Base-by-base conservation (phyloP, 2,888 invertebrate genomes). In the Ptychoptera albimana region DNA sequence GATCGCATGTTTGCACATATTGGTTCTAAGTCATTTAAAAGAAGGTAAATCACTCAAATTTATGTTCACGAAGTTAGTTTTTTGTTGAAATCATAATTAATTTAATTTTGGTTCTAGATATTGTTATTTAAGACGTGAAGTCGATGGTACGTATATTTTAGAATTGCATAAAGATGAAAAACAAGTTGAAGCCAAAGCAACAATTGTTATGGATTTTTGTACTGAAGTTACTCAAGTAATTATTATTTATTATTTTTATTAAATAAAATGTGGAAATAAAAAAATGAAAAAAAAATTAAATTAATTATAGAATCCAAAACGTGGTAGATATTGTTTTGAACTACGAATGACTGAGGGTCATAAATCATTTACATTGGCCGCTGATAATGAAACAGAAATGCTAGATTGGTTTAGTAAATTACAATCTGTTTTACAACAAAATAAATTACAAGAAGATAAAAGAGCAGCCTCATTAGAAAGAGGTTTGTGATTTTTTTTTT, bases 111-210 rank as follows among this genome's bases (percentile, higher is more conserved):
- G 37, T 48, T 49, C 36, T 34, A 70, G 75, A 48, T 93, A 84
- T 66, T 91, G 91, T 67, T 84, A 84, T 68, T 74, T 93, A 60
- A 75, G 89, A 49, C 82, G 85, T 61, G 89, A 91, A 67, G 82
- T 89, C 30, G 91, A 92, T 60, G 88, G 87, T 39, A 87, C 89
- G 1, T 91, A 89, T 57, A 84, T 88, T 56, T 71, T 93, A 43
- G 91, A 92, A 66, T 75, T 93, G 53, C 87, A 87, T 63, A 93
- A 93, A 68, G 93, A 93, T 65, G 91, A 92, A 49, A 83, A 84
- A 60, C 89, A 87, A 66, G 79, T 79, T 23, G 92, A 93, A 56
- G 83, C 87, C 1, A 92, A 92, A 68, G 80, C 87, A 51, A 84
- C 89, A 32, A 85, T 93, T 60, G 89, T 88, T 51, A 83, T 93